phyloP scores from a whole-genome alignment of 2,888 invertebrate genomes.

The Elegia similella region DNA sequence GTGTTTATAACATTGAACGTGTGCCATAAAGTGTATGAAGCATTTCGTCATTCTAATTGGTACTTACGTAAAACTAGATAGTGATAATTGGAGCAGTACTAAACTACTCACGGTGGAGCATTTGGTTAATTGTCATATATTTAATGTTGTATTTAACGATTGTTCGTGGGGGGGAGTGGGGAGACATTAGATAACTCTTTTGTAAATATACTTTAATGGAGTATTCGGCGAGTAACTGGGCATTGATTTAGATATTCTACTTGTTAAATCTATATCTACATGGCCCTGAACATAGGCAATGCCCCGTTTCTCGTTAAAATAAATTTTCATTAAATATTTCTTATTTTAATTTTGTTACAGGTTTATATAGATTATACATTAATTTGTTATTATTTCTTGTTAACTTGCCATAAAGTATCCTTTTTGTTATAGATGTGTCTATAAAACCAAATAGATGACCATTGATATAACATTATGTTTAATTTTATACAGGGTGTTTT shows the following conservation, averaged over 20 bases:
- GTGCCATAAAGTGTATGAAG: constrained; percentile 1
- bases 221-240: neutral
- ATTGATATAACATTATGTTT: constrained; percentile 28
- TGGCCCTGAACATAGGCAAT: neutral
- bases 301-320: neutral
- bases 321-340: neutral
- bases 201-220: neutral
- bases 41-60: neutral
- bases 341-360: constrained; percentile 2
- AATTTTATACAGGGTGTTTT: neutral
- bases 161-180: neutral
- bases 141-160: neutral
- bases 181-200: neutral
- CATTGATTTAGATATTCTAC: neutral
- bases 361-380: constrained; percentile 11
- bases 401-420: constrained; percentile 29
- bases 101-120: neutral
- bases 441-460: constrained; percentile 33
- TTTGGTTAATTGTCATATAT: neutral
- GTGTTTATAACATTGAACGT: neutral
- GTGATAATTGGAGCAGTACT: neutral
- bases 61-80: constrained; percentile 3
- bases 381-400: constrained; percentile 14
- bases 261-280: neutral
- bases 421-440: constrained; percentile 20